Evolutionary conservation across 2,888 invertebrate genomes (phyloP).

Genomic region (Iselma pallidipennis): DNA sequence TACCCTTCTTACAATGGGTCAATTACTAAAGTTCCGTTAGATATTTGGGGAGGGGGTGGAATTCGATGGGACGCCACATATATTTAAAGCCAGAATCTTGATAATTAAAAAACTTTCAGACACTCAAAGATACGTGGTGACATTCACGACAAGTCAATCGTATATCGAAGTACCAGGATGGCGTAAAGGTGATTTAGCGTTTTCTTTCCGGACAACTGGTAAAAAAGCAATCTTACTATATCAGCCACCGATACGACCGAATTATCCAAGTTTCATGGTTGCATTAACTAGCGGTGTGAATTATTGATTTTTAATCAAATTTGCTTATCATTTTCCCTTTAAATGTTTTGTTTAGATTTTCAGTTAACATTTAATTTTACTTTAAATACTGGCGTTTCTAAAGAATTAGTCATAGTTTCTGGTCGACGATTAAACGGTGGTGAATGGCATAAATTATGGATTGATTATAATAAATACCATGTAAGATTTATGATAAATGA

Average conservation of each 20-base stretch:
- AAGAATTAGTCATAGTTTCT: slow-evolving; percentile 79
- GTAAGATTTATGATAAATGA: slow-evolving; percentile 92
- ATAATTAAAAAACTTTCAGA: slow-evolving; percentile 61
- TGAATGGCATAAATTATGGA: slow-evolving; percentile 96
- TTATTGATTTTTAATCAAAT: not conserved
- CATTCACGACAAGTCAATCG: slow-evolving; percentile 90
- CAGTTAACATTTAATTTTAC: slow-evolving; percentile 89
- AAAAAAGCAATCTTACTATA: slow-evolving; percentile 87
- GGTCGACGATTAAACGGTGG: slow-evolving; percentile 84
- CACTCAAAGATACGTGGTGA: slow-evolving; percentile 90
- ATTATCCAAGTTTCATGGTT: slow-evolving; percentile 91
- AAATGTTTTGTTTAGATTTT: slow-evolving; percentile 69
- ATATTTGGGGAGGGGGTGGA: too few relatives aligned
- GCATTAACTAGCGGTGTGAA: slow-evolving; percentile 77
- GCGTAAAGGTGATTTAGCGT: slow-evolving; percentile 89
- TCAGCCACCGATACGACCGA: slow-evolving; percentile 86
- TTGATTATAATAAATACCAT: slow-evolving; percentile 93
- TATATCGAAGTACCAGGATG: slow-evolving; percentile 93
- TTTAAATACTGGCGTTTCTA: slow-evolving; percentile 79
- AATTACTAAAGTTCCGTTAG: too few relatives aligned
- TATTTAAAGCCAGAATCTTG: not conserved
- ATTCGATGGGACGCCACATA: not conserved
- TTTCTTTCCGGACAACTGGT: slow-evolving; percentile 91
- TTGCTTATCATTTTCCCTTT: not conserved
- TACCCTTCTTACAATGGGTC: too few relatives aligned